Conservation (phyloP, 1,140 invertebrate species). For the Drosophila tropicalis region DNA sequence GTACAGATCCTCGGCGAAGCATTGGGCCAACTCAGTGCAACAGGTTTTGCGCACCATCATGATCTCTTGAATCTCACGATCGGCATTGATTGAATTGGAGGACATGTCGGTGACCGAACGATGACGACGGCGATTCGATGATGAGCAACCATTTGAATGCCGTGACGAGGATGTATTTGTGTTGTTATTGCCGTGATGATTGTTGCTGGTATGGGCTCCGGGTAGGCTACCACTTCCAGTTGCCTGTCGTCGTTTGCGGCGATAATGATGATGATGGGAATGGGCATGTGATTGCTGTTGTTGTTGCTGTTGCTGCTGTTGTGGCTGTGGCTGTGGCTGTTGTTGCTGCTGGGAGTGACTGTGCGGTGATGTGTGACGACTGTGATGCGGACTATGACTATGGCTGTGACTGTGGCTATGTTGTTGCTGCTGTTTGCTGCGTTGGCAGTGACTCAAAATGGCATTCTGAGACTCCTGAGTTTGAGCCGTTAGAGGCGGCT, state of each 20-base stretch:
- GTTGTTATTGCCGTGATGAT: neutral
- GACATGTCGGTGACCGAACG: conserved; percentile 77
- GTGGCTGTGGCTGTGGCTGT: conserved; percentile 3
- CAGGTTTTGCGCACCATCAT: conserved; percentile 61
- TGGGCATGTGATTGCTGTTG: conserved; percentile 37
- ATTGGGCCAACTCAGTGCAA: conserved; percentile 75
- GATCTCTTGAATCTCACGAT: conserved; percentile 74
- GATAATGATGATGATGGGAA: conserved; percentile 62
- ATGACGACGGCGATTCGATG: conserved; percentile 58
- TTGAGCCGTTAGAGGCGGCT: conserved; percentile 26
- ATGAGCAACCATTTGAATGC: neutral
- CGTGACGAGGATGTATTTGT: conserved; percentile 1
- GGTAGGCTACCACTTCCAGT: conserved; percentile 66
- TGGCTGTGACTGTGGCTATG: conserved; percentile 51
- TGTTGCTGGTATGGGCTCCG: conserved; percentile 47
- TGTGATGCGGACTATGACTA: conserved; percentile 71
- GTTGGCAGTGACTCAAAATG: conserved; percentile 29
- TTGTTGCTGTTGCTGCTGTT: neutral
- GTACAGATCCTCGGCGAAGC: conserved; percentile 77
- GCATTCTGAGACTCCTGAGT: conserved; percentile 7
- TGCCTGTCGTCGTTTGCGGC: conserved; percentile 54
- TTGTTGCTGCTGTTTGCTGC: conserved; percentile 14
- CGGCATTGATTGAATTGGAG: conserved; percentile 68
- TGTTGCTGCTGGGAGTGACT: conserved; percentile 31
- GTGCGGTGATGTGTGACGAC: conserved; percentile 70